These are phyloP conservation scores for Dipodomys spectabilis DNA, from an alignment of 2,113 vertebrate species.

Conservation along the genomic window DNA sequence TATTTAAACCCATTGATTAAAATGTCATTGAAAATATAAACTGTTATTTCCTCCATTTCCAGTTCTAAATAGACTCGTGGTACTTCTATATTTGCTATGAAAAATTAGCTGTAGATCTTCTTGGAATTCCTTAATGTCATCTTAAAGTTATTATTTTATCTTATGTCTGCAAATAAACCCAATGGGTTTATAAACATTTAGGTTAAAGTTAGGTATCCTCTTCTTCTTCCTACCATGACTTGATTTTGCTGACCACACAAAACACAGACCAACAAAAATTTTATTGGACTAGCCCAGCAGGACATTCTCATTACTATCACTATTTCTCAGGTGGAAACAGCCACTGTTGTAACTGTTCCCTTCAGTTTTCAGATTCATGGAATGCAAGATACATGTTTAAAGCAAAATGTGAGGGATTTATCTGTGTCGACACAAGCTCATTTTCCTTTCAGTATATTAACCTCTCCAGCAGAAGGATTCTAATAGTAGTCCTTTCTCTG, in stretches of 20 bases:
- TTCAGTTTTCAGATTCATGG: conserved; percentile 27
- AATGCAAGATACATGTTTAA: not conserved
- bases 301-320: not conserved
- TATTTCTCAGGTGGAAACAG: not conserved
- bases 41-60: not conserved
- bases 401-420: not conserved
- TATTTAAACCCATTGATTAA: not conserved
- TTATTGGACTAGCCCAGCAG: not conserved
- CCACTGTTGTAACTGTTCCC: not conserved
- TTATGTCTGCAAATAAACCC: not conserved
- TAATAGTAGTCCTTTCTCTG: not conserved
- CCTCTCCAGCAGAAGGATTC: not conserved
- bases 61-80: not conserved
- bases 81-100: conserved; percentile 34
- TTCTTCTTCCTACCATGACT: not conserved
- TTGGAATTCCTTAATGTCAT: conserved; percentile 33
- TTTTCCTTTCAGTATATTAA: not conserved
- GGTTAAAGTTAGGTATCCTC: not conserved
- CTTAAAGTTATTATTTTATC: conserved; percentile 34
- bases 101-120: conserved; percentile 22
- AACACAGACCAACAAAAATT: conserved; percentile 26
- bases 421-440: not conserved
- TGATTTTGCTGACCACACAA: conserved; percentile 13
- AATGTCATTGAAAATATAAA: not conserved
- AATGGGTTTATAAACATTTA: not conserved